Conservation (phyloP, 2,113 vertebrate genomes). For the Eudorcas thomsonii region DNA sequence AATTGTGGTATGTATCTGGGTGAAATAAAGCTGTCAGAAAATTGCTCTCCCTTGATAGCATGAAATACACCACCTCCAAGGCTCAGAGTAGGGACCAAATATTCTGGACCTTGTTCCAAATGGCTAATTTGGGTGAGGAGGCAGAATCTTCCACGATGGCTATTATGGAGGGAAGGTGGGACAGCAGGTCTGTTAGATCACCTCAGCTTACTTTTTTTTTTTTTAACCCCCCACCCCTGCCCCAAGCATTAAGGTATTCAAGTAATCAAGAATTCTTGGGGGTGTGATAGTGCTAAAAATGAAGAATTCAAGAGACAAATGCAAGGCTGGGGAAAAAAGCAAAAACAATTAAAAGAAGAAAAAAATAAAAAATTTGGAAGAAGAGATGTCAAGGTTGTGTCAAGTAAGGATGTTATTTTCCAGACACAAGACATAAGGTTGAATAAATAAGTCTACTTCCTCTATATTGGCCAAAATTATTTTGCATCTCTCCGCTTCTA, state of each 20-base stretch:
- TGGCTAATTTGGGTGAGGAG: background rate
- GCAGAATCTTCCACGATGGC: background rate
- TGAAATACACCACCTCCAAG: background rate
- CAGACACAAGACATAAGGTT: background rate
- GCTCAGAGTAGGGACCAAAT: background rate
- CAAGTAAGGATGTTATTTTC: background rate
- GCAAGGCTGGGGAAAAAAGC: background rate
- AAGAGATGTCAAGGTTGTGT: background rate
- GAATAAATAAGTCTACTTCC: background rate
- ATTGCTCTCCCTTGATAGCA: background rate
- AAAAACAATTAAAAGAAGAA: background rate
- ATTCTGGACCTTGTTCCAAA: background rate
- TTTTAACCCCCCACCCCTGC: background rate
- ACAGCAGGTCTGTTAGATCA: background rate
- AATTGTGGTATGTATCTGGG: background rate
- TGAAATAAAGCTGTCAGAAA: slow-evolving; percentile 21
- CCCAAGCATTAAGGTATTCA: background rate
- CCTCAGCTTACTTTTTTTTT: background rate
- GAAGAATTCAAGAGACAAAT: slow-evolving; percentile 19
- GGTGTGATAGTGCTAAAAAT: background rate
- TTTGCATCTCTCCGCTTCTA: background rate
- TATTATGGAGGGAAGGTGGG: background rate
- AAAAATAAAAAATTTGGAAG: background rate
- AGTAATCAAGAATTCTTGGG: background rate
- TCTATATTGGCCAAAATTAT: background rate